Evolutionary conservation across 1,140 invertebrate species (phyloP).

Genomic region (Agraylea sexmaculata): DNA sequence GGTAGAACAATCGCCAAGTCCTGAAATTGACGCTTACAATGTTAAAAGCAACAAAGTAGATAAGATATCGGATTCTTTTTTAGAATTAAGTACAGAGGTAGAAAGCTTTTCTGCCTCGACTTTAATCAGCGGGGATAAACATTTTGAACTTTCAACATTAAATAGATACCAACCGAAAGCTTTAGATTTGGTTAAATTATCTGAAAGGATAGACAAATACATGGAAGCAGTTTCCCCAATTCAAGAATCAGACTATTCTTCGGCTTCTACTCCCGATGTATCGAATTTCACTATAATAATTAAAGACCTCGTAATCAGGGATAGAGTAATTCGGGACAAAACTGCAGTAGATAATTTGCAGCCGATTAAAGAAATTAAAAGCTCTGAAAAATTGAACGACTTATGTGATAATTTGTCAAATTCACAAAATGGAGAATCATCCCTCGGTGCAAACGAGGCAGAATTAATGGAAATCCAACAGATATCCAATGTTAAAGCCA

Average conservation of each 20-base stretch:
- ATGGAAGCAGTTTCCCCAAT: constrained; percentile 12
- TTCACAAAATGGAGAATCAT: too few species aligned
- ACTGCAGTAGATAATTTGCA: too few species aligned
- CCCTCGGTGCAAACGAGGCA: too few species aligned
- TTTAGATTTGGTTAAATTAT: constrained; percentile 10
- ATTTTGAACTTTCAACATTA: not conserved
- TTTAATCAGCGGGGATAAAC: too few species aligned
- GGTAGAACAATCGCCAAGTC: constrained; percentile 16
- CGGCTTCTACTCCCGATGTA: constrained; percentile 20
- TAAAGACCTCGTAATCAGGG: too few species aligned
- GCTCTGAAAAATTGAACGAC: too few species aligned
- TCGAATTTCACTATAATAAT: too few species aligned
- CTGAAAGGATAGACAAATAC: constrained; percentile 17
- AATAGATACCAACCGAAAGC: constrained; percentile 6
- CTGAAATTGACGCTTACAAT: not conserved
- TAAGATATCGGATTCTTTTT: not conserved
- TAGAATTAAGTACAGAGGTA: not conserved
- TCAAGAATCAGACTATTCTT: constrained; percentile 11
- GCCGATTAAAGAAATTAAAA: too few species aligned
- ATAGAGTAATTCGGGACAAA: too few species aligned
- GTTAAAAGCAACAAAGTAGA: not conserved
- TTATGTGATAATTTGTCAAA: too few species aligned
- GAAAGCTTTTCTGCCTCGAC: not conserved
- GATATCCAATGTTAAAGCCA: constrained; percentile 13
- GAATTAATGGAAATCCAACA: too few species aligned